Evolutionary conservation across 1,140 invertebrate species (phyloP), one percentile per base, ranked within the genome.

Genomic region (Drosophila virilis): DNA sequence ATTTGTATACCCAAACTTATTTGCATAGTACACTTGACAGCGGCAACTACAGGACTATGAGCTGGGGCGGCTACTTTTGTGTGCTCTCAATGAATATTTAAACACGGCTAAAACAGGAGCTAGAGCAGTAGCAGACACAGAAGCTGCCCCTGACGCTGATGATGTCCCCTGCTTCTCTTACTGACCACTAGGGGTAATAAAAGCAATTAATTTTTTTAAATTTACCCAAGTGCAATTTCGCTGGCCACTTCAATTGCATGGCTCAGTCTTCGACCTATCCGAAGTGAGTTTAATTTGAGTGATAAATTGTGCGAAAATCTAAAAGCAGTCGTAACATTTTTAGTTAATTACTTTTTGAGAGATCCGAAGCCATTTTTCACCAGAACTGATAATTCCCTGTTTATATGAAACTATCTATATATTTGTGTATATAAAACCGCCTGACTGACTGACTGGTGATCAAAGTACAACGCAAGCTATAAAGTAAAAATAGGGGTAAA

Each of bases 141-240:
- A 22, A 50, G 38, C 60, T 71, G 43, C 17, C 13, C 46, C 67
- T 38, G 59, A 52, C 61, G 38, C 35, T 43, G 55, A 51, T 50
- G 71, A 43, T 50, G 38, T 12, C 40, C n/a, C 12, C 51, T 54
- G 33, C 62, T 22, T 12, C 61, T 55, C 9, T 48, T 59, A 42
- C 75, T 83, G 72, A 46, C 48, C 77, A 51, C 54, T 59, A 54
- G 76, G 48, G 83, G 79, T 86, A 86, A 79, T 88, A 68, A 88
- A 88, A 83, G 83, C 83, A 88, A 88, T 88, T 88, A 88, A 76
- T 80, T 88, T 84, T 86, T 77, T 42, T 66, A 79, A 84, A 78
- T 61, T 59, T 65, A 57, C 54, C 77, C 68, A 64, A 86, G 71
- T 88, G 79, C 82, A 79, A 79, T 88, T 86, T 70, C 48, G 72